Percentiles rank a stretch among this genome's conserved stretches.
phyloP scores from a whole-genome alignment of 2,113 vertebrate genomes.

The Tragelaphus buxtoni region DNA sequence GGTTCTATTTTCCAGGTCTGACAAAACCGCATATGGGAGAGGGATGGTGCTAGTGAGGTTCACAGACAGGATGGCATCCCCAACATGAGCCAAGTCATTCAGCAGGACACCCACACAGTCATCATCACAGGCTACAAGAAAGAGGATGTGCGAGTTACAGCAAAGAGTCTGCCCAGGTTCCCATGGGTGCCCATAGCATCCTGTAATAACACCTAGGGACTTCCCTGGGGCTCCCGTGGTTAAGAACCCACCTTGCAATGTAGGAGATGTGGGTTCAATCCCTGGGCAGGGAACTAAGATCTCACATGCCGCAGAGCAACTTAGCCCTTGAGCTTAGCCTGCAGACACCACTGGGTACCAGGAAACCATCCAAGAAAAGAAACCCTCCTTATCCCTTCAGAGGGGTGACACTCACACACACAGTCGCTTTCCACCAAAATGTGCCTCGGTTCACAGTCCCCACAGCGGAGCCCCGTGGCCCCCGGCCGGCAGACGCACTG shows the following conservation, averaged over 20 bases:
- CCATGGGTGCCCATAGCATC: rapidly evolving
- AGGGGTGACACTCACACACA: slow-evolving; percentile 84
- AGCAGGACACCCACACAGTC: slow-evolving; percentile 87
- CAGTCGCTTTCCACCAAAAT: slow-evolving; percentile 84
- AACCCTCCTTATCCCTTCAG: rapidly evolving
- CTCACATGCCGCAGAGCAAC: background rate
- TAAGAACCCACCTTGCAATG: background rate
- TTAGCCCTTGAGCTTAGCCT: background rate
- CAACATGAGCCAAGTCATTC: slow-evolving; percentile 81
- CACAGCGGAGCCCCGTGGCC: slow-evolving; percentile 86
- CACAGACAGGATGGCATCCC: slow-evolving; percentile 75
- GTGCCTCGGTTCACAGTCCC: slow-evolving; percentile 87
- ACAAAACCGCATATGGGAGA: slow-evolving; percentile 82
- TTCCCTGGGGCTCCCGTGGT: background rate
- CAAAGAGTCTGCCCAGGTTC: background rate
- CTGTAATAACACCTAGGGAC: background rate
- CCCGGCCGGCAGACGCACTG: slow-evolving; percentile 89
- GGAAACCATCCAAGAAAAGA: background rate
- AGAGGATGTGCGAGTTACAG: background rate
- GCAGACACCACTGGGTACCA: background rate
- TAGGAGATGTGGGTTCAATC: background rate
- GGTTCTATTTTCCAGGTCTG: slow-evolving; percentile 85
- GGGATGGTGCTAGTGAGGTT: slow-evolving; percentile 81
- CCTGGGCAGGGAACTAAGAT: background rate
- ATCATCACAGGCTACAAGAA: slow-evolving; percentile 88